Evolutionary conservation across 2,888 invertebrate species (phyloP).

Genomic region (Polydrusus pterygomalis): DNA sequence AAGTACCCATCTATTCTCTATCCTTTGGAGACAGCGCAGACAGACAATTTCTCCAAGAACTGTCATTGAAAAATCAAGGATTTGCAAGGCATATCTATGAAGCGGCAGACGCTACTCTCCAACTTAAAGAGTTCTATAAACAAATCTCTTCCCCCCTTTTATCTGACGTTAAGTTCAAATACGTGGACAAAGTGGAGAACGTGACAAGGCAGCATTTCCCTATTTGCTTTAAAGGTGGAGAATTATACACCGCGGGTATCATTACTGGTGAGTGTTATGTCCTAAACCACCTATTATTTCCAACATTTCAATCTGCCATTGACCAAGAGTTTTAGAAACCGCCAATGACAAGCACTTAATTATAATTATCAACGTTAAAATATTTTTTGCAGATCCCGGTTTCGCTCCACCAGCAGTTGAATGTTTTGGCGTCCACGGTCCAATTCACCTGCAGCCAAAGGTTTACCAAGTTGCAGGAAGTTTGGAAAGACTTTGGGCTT

Average conservation of each 20-base stretch:
- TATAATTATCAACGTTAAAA: too few species aligned
- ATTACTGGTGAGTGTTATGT: conserved; percentile 57
- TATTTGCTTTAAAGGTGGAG: conserved; percentile 78
- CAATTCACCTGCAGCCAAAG: conserved; percentile 62
- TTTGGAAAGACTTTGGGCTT: conserved; percentile 77
- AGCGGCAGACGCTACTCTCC: conserved; percentile 80
- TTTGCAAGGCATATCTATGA: conserved; percentile 83
- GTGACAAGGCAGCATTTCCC: conserved; percentile 76
- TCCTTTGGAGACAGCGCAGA: conserved; percentile 84
- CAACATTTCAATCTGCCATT: too few species aligned
- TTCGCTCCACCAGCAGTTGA: conserved; percentile 59
- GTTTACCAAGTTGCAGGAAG: conserved; percentile 63
- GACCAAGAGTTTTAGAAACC: too few species aligned
- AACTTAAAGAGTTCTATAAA: conserved; percentile 80
- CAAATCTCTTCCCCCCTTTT: conserved; percentile 82
- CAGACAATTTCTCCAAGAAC: conserved; percentile 78
- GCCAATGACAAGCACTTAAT: too few species aligned
- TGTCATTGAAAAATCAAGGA: conserved; percentile 80
- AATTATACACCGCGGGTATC: conserved; percentile 78
- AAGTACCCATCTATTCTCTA: conserved; percentile 77
- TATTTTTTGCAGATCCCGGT: conserved; percentile 55
- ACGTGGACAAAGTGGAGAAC: conserved; percentile 75
- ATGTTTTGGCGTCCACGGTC: conserved; percentile 60
- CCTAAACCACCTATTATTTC: too few species aligned
- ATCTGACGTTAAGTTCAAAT: conserved; percentile 79